These are phyloP conservation scores for Lonchura striata DNA, from an alignment of 2,113 vertebrate species.

Conservation along the genomic window DNA sequence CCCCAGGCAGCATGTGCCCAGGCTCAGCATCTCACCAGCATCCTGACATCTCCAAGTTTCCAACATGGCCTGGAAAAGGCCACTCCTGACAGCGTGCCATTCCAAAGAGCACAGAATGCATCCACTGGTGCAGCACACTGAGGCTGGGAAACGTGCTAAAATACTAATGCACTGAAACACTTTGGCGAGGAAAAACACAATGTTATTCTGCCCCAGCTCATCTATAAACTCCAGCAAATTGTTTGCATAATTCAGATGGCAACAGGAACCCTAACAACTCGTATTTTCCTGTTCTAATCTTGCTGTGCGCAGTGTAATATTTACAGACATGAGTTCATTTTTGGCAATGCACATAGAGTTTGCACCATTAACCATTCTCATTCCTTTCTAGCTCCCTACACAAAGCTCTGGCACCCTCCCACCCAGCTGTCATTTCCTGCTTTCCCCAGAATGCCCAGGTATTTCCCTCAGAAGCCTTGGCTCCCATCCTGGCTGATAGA, in stretches of 20 bases:
- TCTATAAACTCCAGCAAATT: conserved; percentile 16
- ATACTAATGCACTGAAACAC: background rate
- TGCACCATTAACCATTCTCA: background rate
- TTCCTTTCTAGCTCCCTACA: background rate
- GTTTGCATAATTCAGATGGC: conserved; percentile 22
- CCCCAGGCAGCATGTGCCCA: background rate
- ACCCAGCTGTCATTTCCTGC: background rate
- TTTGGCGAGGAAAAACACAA: background rate
- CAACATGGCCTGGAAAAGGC: background rate
- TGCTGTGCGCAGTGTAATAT: background rate
- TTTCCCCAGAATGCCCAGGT: background rate
- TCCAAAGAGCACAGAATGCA: background rate
- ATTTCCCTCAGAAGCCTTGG: background rate
- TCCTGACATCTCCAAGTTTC: background rate
- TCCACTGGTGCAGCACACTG: background rate
- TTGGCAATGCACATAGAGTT: background rate
- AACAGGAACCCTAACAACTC: conserved; percentile 23
- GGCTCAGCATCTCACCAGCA: background rate
- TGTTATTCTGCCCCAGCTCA: background rate
- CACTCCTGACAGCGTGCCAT: background rate
- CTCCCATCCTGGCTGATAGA: background rate
- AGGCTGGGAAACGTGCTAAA: background rate
- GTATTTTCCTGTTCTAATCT: conserved; percentile 18
- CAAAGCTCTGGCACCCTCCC: background rate
- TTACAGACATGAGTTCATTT: conserved; percentile 35